Evolutionary conservation across 2,888 invertebrate genomes (phyloP).

Genomic region (Luffia ferchaultella): DNA sequence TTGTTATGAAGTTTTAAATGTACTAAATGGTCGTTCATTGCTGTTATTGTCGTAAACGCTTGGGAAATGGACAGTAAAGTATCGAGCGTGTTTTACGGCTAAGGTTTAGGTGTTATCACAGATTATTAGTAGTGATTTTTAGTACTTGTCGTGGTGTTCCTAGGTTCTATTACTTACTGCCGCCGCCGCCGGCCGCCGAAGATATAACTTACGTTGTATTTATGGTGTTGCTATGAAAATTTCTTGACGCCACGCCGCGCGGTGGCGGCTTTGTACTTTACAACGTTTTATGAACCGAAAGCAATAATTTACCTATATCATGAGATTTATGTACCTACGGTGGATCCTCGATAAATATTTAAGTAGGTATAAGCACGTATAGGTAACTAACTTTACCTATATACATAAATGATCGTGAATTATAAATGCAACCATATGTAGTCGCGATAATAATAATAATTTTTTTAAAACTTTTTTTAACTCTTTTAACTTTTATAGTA

Average conservation of each 20-base stretch:
- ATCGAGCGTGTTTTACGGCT: not conserved
- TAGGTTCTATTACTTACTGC: not conserved
- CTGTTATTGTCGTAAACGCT: not conserved
- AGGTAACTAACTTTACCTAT: no score
- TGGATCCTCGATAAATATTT: no score
- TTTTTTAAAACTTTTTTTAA: no score
- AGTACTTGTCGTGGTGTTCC: not conserved
- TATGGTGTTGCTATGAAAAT: not conserved
- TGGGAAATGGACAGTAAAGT: not conserved
- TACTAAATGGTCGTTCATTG: not conserved
- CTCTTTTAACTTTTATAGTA: no score
- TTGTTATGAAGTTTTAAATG: not conserved
- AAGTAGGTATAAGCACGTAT: no score
- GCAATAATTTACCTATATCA: not conserved
- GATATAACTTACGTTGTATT: not conserved
- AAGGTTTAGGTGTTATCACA: constrained; percentile 17
- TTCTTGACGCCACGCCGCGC: not conserved
- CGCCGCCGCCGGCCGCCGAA: not conserved
- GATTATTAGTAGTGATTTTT: constrained; percentile 19
- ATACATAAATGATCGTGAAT: no score
- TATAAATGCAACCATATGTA: no score
- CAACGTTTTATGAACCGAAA: not conserved
- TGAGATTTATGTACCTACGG: not conserved
- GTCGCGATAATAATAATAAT: no score
- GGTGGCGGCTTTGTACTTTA: not conserved